phyloP scores from a whole-genome alignment of 53 echinoderm and acorn worm genomes.

The Astropecten irregularis region DNA sequence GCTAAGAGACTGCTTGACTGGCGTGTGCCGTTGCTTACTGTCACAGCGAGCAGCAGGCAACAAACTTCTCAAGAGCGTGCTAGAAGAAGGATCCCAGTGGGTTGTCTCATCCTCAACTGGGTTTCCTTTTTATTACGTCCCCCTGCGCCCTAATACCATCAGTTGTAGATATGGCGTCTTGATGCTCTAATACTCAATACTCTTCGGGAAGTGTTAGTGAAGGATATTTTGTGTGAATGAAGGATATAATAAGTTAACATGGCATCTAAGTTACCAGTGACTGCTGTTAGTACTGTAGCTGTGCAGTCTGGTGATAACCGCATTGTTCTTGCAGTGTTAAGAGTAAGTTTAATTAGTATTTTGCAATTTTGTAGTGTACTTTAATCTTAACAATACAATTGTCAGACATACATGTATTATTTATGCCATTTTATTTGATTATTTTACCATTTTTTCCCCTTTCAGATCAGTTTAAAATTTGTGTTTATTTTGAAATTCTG shows the following conservation, averaged over 20 bases:
- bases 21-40: slow-evolving; percentile 46
- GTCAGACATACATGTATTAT: no score
- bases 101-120: slow-evolving; percentile 12
- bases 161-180: slow-evolving; percentile 49
- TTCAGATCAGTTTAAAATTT: no score
- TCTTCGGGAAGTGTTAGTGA: background rate
- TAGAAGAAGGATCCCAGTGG: slow-evolving; percentile 34
- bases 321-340: slow-evolving; percentile 89
- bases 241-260: slow-evolving; percentile 28
- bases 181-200: slow-evolving; percentile 35
- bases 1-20: slow-evolving; percentile 21
- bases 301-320: slow-evolving; percentile 90
- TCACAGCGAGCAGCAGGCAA: slow-evolving; percentile 22
- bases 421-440: no score
- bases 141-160: slow-evolving; percentile 52
- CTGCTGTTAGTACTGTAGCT: slow-evolving; percentile 96
- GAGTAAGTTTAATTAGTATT: slow-evolving; percentile 98
- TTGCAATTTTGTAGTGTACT: no score
- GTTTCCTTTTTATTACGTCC: slow-evolving; percentile 35
- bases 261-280: slow-evolving; percentile 62
- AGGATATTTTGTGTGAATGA: slow-evolving; percentile 15
- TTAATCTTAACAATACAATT: no score
- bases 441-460: no score
- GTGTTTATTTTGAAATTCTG: no score
- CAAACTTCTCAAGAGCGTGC: slow-evolving; percentile 1